Evolutionary conservation across 2,888 invertebrate genomes (phyloP).

Genomic region (Plebejus anna): DNA sequence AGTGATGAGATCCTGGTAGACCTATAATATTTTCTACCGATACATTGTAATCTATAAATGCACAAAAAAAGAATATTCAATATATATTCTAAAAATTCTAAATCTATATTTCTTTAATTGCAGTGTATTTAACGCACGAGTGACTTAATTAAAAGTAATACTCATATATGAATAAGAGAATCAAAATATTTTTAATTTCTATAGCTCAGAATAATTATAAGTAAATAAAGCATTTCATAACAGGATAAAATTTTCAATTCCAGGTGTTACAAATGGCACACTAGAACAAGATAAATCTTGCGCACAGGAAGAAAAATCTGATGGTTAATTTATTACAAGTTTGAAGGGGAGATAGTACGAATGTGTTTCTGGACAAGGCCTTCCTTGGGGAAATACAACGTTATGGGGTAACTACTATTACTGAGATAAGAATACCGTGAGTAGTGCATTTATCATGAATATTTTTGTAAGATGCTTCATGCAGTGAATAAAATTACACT

Average conservation of each 20-base stretch:
- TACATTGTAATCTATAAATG: too few species aligned
- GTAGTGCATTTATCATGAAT: constrained; percentile 22
- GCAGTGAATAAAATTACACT: constrained; percentile 13
- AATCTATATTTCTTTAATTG: too few species aligned
- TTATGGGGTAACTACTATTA: background rate
- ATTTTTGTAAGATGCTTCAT: constrained; percentile 14
- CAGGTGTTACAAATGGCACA: background rate
- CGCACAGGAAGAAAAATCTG: constrained; percentile 18
- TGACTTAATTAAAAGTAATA: too few species aligned
- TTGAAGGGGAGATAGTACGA: constrained; percentile 24
- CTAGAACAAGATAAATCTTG: constrained; percentile 15
- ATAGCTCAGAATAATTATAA: background rate
- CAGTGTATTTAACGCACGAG: too few species aligned
- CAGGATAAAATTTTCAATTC: background rate
- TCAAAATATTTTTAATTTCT: too few species aligned
- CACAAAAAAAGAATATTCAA: too few species aligned
- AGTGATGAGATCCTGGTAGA: too few species aligned
- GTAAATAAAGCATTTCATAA: background rate
- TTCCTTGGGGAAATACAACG: constrained; percentile 21
- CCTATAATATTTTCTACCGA: too few species aligned
- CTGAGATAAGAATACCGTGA: constrained; percentile 1
- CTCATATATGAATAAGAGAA: too few species aligned
- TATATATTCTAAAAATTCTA: too few species aligned
- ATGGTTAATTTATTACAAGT: constrained; percentile 26
- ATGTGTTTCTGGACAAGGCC: background rate